These are phyloP conservation scores for Gobio occitaniae DNA, from an alignment of 2,797 vertebrate genomes.

Conservation along the genomic window DNA sequence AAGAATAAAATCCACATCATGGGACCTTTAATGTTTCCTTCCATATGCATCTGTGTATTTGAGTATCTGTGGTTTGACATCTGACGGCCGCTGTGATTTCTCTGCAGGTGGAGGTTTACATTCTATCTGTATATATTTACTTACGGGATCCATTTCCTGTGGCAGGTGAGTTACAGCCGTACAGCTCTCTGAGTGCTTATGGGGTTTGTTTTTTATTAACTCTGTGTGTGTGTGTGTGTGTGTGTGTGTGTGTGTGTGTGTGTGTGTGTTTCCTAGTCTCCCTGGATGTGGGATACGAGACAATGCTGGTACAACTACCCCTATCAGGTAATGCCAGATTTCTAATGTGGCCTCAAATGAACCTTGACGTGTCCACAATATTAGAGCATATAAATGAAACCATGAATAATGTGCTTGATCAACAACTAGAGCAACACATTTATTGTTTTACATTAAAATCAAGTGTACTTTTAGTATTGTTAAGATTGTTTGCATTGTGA, in stretches of 20 bases:
- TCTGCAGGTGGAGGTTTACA: constrained; percentile 93
- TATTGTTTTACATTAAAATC: neutral
- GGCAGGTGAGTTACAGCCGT: constrained; percentile 84
- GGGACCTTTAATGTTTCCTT: no score
- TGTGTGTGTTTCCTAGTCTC: constrained; percentile 73
- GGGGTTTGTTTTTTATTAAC: neutral
- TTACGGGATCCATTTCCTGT: constrained; percentile 91
- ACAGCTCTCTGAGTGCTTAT: neutral
- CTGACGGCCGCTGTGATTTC: neutral
- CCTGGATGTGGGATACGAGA: constrained; percentile 96
- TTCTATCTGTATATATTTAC: constrained; percentile 94
- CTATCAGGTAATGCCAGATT: constrained; percentile 83
- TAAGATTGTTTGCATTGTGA: neutral
- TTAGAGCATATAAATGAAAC: neutral
- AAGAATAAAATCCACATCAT: no score
- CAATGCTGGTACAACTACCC: constrained; percentile 97
- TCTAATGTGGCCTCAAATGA: neutral
- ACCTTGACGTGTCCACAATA: rapidly evolving
- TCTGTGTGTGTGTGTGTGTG: constrained; percentile 47
- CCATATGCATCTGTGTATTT: neutral
- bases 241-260: constrained; percentile 43
- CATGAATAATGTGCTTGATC: neutral
- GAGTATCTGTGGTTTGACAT: neutral
- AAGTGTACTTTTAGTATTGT: neutral
- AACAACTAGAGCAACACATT: neutral